Evolutionary conservation across 30 jellyfish, hydroid and myxozoan species (phyloP).

Genomic region (Aurelia sp.): DNA sequence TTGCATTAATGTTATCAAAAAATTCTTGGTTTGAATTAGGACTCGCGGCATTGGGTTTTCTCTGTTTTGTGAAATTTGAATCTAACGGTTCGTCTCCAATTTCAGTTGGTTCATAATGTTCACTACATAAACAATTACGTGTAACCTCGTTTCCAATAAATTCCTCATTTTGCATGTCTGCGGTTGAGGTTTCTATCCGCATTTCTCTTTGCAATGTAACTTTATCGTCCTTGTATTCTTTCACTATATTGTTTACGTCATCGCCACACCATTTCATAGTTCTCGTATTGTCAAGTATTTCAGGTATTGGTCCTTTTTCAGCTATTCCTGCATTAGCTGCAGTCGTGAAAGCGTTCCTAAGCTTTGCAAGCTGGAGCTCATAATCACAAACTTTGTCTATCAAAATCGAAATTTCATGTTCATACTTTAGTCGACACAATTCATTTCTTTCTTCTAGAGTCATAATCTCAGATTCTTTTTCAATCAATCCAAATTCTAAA

Average conservation of each 20-base stretch:
- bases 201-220: no score
- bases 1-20: neutral
- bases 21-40: neutral
- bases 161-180: no score
- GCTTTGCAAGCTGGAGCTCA: neutral
- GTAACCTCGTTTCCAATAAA: no score
- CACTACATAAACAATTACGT: no score
- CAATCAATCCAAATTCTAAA: constrained; percentile 12
- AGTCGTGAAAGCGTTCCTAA: neutral
- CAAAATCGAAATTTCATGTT: neutral
- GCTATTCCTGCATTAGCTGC: neutral
- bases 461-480: neutral
- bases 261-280: no score
- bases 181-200: no score
- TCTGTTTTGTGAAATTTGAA: neutral
- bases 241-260: no score
- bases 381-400: neutral
- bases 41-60: neutral
- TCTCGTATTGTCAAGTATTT: no score
- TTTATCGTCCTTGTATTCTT: no score
- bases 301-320: neutral
- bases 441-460: neutral
- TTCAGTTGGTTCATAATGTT: neutral
- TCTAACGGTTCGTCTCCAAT: neutral
- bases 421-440: neutral